Base-by-base conservation (phyloP, 2,888 invertebrate genomes). In the Drosophila quasianomalipes region DNA sequence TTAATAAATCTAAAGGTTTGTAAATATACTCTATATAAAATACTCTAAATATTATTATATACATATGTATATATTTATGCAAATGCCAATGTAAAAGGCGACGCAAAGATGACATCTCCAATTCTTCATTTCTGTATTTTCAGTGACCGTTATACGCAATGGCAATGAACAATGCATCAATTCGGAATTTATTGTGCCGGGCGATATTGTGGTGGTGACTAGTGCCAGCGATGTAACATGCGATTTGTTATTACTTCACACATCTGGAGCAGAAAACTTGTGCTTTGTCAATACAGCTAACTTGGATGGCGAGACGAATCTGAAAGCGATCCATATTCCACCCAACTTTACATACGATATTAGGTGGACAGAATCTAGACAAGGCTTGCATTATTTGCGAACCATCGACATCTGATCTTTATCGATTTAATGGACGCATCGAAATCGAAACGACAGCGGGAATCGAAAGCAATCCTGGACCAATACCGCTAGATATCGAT, bases 241-340 rank as follows among this genome's bases (percentile, higher is more conserved):
- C 69, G 98, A 98, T 93, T 90, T 97, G 72, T 95, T 97, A 9
- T 92, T 97, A 63, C 93, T 97, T 0, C 95, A 96, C 37, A 95
- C 96, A 0, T 95, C 95, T 0, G 96, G 96, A 53, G 93, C 94
- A 3, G 95, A 95, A 64, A 96, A 96, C 0, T 95, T 95, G 83
- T 97, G 97, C 90, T 96, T 95, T 92, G 95, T 97, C 54, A 97
- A 97, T 37, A 97, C 97, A 0, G 97, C 97, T n/a, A 97, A 97
- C 93, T 94, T 97, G 54, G 97, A 97, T 88, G 97, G 97, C 0
- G 93, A 94, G 77, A 92, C 93, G 3, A 94, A 93, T 82, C 83
- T 94, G 9, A 94, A 94, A 70, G 92, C 92, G 4, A 76, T 94
- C 26, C 62, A 79, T 57, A 85, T 88, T 37, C 93, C 93, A 16